Evolutionary conservation across 2,113 vertebrate genomes (phyloP).

Genomic region (Tachysurus vachellii): DNA sequence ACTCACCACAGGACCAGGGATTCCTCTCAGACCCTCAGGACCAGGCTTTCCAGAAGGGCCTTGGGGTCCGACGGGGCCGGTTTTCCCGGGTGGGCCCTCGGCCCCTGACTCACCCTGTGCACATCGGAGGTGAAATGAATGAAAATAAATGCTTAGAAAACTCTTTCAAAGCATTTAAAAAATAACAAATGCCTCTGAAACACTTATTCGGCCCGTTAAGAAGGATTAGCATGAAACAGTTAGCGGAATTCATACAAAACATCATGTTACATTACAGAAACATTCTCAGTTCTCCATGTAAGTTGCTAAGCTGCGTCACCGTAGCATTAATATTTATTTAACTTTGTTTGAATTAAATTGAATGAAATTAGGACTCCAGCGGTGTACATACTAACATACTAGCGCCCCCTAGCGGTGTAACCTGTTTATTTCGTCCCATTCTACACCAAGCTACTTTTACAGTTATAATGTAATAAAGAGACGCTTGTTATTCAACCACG

Average conservation of each 20-base stretch:
- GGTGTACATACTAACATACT: too few species aligned
- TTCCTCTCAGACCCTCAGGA: conserved; percentile 92
- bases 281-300: not conserved
- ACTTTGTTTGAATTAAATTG: too few species aligned
- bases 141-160: not conserved
- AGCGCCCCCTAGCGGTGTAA: too few species aligned
- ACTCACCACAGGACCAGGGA: conserved; percentile 94
- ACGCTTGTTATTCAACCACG: too few species aligned
- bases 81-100: conserved; percentile 93
- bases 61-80: conserved; percentile 93
- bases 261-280: not conserved
- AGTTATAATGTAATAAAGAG: too few species aligned
- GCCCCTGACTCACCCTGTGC: conserved; percentile 88
- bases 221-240: not conserved
- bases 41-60: conserved; percentile 92
- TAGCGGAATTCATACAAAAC: not conserved
- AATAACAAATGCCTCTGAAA: not conserved
- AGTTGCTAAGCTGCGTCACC: too few species aligned
- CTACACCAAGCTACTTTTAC: too few species aligned
- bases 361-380: too few species aligned
- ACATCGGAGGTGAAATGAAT: not conserved
- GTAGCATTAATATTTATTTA: too few species aligned
- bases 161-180: not conserved
- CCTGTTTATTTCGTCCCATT: too few species aligned
- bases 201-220: not conserved